phyloP scores from a whole-genome alignment of 1,140 invertebrate genomes.

The Lysiphlebus fabarum region DNA sequence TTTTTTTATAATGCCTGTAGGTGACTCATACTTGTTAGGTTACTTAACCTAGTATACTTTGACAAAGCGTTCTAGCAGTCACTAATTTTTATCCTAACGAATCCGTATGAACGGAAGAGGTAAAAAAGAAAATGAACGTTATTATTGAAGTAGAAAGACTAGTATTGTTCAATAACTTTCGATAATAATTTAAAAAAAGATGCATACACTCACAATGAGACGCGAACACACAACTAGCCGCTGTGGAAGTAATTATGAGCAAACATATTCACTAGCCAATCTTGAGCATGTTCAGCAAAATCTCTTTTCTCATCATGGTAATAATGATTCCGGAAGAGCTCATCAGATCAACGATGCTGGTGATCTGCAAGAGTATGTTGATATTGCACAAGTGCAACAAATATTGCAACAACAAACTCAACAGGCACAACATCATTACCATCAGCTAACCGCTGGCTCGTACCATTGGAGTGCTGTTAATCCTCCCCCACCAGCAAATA shows the following conservation, averaged over 20 bases:
- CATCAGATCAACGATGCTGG: constrained; percentile 42
- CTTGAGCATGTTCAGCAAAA: constrained; percentile 50
- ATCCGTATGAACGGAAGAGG: no score
- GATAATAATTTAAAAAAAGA: constrained; percentile 44
- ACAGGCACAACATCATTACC: constrained; percentile 39
- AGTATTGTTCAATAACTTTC: constrained; percentile 12
- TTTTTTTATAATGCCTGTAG: no score
- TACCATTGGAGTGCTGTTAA: constrained; percentile 49
- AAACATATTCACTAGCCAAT: constrained; percentile 44
- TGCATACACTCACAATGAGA: constrained; percentile 54
- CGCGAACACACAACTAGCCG: constrained; percentile 53
- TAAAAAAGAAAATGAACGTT: no score
- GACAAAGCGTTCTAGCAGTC: no score
- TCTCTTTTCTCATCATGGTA: constrained; percentile 37
- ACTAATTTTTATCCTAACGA: no score
- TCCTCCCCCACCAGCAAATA: constrained; percentile 42
- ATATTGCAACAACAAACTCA: constrained; percentile 48
- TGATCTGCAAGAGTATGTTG: constrained; percentile 49
- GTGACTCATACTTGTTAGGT: no score
- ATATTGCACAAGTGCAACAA: constrained; percentile 50
- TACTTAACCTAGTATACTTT: no score
- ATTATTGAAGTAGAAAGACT: not conserved
- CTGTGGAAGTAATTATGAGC: constrained; percentile 45
- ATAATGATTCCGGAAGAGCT: constrained; percentile 28
- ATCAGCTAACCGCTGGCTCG: constrained; percentile 36